These are phyloP conservation scores for Selenia dentaria DNA, from an alignment of 2,888 invertebrate species.

Conservation along the genomic window DNA sequence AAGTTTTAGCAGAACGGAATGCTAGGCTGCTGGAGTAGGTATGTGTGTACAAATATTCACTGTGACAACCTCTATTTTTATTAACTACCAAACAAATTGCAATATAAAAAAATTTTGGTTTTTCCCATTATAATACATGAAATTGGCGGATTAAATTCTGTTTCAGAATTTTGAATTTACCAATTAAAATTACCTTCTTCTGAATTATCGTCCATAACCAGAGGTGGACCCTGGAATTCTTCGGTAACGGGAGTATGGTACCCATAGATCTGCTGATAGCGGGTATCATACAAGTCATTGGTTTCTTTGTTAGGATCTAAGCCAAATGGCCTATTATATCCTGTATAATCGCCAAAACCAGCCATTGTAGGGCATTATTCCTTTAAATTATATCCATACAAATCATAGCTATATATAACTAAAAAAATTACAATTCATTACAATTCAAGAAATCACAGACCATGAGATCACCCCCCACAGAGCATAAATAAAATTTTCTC, in stretches of 20 bases:
- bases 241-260: slow-evolving; percentile 77
- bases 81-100: too few relatives aligned
- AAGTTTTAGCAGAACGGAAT: too few relatives aligned
- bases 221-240: slow-evolving; percentile 77
- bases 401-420: slow-evolving; percentile 19
- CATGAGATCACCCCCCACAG: too few relatives aligned
- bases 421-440: slow-evolving; percentile 17
- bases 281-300: slow-evolving; percentile 75
- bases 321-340: slow-evolving; percentile 73
- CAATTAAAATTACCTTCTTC: slow-evolving; percentile 69
- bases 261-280: slow-evolving; percentile 79
- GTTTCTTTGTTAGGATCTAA: slow-evolving; percentile 74
- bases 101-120: too few relatives aligned
- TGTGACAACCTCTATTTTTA: too few relatives aligned
- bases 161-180: too few relatives aligned
- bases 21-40: too few relatives aligned
- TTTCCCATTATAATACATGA: too few relatives aligned
- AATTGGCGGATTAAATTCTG: too few relatives aligned
- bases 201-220: slow-evolving; percentile 73
- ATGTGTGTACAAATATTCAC: too few relatives aligned
- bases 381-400: slow-evolving; percentile 14
- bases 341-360: slow-evolving; percentile 74
- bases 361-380: slow-evolving; percentile 58
- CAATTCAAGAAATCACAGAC: too few relatives aligned
- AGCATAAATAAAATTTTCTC: too few relatives aligned